Percentiles rank a stretch among this genome's conserved stretches.
phyloP scores from a whole-genome alignment of 2,797 vertebrate genomes.

The Trematomus bernacchii region DNA sequence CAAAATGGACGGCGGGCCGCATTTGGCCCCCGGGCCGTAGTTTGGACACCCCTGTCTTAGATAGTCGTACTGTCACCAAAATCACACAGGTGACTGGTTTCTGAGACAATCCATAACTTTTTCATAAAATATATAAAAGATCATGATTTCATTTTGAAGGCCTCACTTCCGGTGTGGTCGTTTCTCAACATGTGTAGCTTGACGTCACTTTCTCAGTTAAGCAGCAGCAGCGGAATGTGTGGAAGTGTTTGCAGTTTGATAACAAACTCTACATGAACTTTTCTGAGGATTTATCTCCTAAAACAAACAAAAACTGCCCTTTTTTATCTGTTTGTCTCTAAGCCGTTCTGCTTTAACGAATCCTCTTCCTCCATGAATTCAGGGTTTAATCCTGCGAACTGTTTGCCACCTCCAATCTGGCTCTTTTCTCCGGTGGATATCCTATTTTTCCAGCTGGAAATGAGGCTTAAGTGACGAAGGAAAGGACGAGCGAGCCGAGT shows the following conservation, averaged over 20 bases:
- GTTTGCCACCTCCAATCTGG: not conserved
- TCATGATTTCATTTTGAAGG: conserved; percentile 8
- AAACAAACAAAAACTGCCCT: not conserved
- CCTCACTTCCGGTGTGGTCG: not conserved
- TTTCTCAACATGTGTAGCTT: not conserved
- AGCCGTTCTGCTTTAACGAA: too few species aligned
- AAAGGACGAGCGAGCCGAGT: not conserved
- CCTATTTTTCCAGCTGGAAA: not conserved
- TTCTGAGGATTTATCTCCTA: not conserved
- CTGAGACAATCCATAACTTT: too few species aligned
- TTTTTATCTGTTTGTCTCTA: not conserved
- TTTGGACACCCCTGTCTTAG: too few species aligned
- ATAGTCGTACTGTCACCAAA: too few species aligned
- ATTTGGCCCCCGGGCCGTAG: too few species aligned
- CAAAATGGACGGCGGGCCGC: too few species aligned
- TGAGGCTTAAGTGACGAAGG: conserved; percentile 5
- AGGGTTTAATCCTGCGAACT: not conserved
- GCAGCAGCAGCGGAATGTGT: not conserved
- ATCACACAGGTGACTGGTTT: too few species aligned
- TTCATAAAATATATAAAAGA: too few species aligned
- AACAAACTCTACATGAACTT: not conserved
- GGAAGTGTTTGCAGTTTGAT: not conserved
- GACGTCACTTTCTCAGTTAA: not conserved
- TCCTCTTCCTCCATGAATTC: not conserved
- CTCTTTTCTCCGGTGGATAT: not conserved